Evolutionary conservation across 1,140 invertebrate genomes (phyloP), one percentile per base, ranked within the genome.

Genomic region (Pseudomyrmex concolor): DNA sequence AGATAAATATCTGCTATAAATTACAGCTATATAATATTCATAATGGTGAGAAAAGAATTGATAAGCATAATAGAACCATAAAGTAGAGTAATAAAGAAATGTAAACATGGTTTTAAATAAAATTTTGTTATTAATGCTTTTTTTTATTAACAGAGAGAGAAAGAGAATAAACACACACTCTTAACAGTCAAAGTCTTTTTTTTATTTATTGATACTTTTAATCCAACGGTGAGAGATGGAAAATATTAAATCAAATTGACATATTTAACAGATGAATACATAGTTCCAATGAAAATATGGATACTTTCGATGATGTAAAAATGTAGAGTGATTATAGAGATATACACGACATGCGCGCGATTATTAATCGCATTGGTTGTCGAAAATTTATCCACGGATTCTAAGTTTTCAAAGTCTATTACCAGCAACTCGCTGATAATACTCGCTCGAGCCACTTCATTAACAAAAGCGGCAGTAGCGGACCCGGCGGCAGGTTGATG

Each of bases 381-480:
- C 10, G 34, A 25, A 25, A 59, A 78, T 78, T 60, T 78, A 70
- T 70, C 64, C 22, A 34, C 12, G 43, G 51, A 68, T 48, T 70
- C 64, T 15, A 78, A 78, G 66, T 78, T 78, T 13, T 70, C 54
- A 10, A 68, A 50, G 54, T 78, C 64, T 78, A 78, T 78, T 78
- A 68, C 55, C 34, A 68, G 51, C 51, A 43, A 78, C n/a, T n/a
- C n/a, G n/a, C n/a, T n/a, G n/a, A n/a, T n/a, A n/a, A 43, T 45
- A 55, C 2, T 51, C 73, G 34, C 54, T 70, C 64, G 34, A 59
- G 54, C 54, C 22, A 70, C 66, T 80, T 80, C 43, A 80, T 80
- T 80, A 80, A 80, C 76, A 80, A 80, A 80, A 80, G 76, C 76
- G 76, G 22, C 22, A 19, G 76, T 59, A 70, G 76, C 68, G 66